A percentile compares a stretch with the other conserved stretches of the same genome.
phyloP scores from a whole-genome alignment of 2,113 vertebrate species.

The Aphelocoma coerulescens region DNA sequence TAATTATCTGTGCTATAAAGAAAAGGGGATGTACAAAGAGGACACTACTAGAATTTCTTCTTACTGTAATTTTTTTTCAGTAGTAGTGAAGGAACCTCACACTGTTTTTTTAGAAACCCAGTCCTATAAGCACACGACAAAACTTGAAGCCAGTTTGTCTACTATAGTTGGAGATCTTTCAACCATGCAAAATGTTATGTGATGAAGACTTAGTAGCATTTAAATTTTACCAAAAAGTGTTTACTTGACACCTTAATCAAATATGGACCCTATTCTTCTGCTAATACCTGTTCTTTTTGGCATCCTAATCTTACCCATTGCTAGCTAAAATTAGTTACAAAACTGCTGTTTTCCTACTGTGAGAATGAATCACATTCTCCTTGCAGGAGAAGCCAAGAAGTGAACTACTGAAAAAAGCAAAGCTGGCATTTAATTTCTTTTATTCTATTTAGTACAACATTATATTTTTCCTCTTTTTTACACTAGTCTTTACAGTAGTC shows the following conservation, averaged over 20 bases:
- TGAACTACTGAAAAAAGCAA: background rate
- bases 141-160: background rate
- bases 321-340: background rate
- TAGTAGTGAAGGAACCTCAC: background rate
- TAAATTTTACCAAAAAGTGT: background rate
- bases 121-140: background rate
- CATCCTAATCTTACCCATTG: background rate
- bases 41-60: background rate
- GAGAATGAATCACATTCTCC: background rate
- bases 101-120: background rate
- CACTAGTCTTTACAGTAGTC: background rate
- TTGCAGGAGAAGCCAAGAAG: background rate
- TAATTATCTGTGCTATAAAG: background rate
- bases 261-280: background rate
- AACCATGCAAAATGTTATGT: background rate
- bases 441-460: background rate
- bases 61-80: background rate
- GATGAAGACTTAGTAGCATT: background rate
- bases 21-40: background rate
- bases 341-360: background rate
- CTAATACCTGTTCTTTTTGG: background rate
- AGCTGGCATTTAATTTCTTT: background rate
- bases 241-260: background rate
- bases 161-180: background rate
- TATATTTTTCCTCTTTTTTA: background rate